Base-by-base conservation (phyloP, 2,888 invertebrate species). In the Synergus japonicus region DNA sequence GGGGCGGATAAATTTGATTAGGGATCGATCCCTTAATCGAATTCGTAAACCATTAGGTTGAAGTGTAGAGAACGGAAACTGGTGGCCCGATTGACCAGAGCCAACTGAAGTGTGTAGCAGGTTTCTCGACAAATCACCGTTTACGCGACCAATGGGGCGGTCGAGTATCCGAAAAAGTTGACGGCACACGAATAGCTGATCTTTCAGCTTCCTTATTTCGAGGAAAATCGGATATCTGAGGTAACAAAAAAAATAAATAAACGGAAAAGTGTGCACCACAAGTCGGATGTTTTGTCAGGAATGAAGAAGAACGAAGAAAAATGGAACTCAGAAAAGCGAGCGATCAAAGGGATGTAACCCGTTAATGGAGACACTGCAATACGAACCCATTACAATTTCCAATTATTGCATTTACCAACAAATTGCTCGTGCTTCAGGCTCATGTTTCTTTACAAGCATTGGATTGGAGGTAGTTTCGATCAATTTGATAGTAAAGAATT, bases 371-470 rank as follows among this genome's bases (percentile, higher is more conserved):
- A 85, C 84, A 81, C 86, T 85, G 86, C 87, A 87, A 85, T 85
- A 84, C 84, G 82, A 83, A 81, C 86, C 90, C 88, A 89, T 91
- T 91, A 90, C 90, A 87, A 90, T 91, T 91, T 88, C 88, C 90
- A 91, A 91, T 91, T 91, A 91, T 89, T 89, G 90, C 90, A 87
- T 90, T 90, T 89, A 87, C 86, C 86, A 86, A 87, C 87, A 90
- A 91, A 91, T 90, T 86, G 88, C 88, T 88, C 86, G 87, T 82
- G 79, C 67, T 79, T 78, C 77, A 80, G 13, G 4, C 64, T 64
- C 64, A 0, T 22, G 22, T 64, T 22, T 64, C 13, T 64, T 12
- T n/a, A 64, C 3, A 12, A 64, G 64, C 18, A 37, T 15, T 65
- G 8, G 29, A 41, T 22, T 22, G 0, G 13, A 15, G 9, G 1